A percentile compares a stretch with the other conserved stretches of the same genome.
Evolutionary conservation across 2,113 vertebrate species (phyloP).

Genomic region (Gorsachius goisagi): DNA sequence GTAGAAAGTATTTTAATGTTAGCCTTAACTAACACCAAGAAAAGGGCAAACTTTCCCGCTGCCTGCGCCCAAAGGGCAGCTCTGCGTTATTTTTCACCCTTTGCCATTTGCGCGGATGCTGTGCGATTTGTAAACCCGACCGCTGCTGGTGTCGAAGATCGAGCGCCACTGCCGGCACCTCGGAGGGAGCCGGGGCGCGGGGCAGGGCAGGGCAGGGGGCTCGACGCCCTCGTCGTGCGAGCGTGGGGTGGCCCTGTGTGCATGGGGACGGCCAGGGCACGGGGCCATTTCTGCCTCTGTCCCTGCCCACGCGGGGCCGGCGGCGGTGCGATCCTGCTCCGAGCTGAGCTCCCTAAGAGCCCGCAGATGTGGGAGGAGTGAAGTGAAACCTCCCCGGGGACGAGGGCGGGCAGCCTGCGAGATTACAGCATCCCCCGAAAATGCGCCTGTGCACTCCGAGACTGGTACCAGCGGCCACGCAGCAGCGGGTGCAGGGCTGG

Average conservation of each 20-base stretch:
- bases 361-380: constrained; percentile 62
- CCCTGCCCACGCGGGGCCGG: constrained; percentile 64
- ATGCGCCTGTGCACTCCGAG: constrained; percentile 72
- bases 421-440: constrained; percentile 78
- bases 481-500: constrained; percentile 57
- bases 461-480: constrained; percentile 75
- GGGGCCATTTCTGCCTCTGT: neutral
- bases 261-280: accelerated
- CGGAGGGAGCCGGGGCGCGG: neutral
- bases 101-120: neutral
- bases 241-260: neutral
- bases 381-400: constrained; percentile 66
- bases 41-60: constrained; percentile 35
- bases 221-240: accelerated
- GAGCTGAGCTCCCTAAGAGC: constrained; percentile 71
- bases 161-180: neutral
- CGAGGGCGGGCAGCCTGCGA: constrained; percentile 73
- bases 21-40: constrained; percentile 55
- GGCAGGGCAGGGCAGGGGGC: accelerated
- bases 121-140: neutral
- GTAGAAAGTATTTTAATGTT: constrained; percentile 29
- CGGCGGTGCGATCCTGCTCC: constrained; percentile 74
- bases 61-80: neutral
- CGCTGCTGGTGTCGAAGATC: neutral
- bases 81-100: neutral